Evolutionary conservation across 1,140 invertebrate genomes (phyloP).

Genomic region (Dolichoris vasculosae): DNA sequence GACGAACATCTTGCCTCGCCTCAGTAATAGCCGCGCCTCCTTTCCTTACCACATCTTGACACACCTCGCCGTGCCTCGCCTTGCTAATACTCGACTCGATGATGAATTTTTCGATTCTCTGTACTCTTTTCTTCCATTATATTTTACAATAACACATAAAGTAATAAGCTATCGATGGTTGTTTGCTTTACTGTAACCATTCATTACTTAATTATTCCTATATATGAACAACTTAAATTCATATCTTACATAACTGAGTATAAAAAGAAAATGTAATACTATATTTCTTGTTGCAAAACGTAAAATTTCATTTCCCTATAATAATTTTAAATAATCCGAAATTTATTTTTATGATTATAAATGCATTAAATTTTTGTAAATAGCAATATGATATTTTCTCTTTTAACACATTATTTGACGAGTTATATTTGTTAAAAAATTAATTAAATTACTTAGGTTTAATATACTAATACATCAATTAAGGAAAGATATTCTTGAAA

Average conservation of each 20-base stretch:
- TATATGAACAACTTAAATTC: not conserved
- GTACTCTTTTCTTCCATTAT: slow-evolving; percentile 2
- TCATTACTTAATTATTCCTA: not conserved
- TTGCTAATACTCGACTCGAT: not conserved
- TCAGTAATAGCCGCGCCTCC: no score
- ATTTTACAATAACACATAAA: not conserved
- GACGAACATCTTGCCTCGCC: no score
- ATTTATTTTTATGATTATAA: not conserved
- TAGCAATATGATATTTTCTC: not conserved
- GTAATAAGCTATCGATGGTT: not conserved
- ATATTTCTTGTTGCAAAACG: not conserved
- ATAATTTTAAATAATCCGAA: not conserved
- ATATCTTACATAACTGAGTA: no score
- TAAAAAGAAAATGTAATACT: no score
- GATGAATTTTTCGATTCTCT: not conserved
- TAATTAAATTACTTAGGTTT: no score
- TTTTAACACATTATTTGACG: no score
- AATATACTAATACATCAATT: no score
- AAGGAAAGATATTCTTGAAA: no score
- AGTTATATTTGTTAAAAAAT: no score
- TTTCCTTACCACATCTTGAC: no score
- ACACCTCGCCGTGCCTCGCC: no score
- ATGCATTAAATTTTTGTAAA: not conserved
- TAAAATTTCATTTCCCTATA: not conserved
- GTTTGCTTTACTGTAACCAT: not conserved